These are phyloP conservation scores for Boloria euphrosyne DNA, from an alignment of 2,888 invertebrate species.

Conservation along the genomic window DNA sequence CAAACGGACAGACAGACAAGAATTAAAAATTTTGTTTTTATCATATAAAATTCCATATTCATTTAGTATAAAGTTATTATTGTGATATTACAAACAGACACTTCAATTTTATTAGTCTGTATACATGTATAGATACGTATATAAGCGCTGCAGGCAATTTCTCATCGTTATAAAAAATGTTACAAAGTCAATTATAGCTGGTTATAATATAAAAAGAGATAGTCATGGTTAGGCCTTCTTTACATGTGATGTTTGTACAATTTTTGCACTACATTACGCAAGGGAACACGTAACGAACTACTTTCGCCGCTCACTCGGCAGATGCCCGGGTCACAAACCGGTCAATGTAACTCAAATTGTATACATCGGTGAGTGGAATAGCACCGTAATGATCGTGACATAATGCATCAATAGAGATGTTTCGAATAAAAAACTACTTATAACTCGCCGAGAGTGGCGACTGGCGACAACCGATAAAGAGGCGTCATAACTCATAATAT, in stretches of 20 bases:
- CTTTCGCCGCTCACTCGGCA: slow-evolving; percentile 67
- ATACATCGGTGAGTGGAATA: slow-evolving; percentile 38
- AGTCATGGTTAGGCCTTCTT: slow-evolving; percentile 32
- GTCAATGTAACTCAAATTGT: slow-evolving; percentile 39
- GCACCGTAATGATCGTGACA: slow-evolving; percentile 27
- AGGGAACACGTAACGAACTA: slow-evolving; percentile 50
- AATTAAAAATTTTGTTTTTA: too few species aligned
- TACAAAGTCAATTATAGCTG: slow-evolving; percentile 14
- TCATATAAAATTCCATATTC: too few species aligned
- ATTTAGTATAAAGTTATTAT: not conserved
- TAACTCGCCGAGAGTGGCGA: not conserved
- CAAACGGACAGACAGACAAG: too few species aligned
- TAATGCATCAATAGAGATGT: slow-evolving; percentile 18
- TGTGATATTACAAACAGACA: not conserved
- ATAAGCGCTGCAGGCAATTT: not conserved
- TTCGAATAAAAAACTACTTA: slow-evolving; percentile 2
- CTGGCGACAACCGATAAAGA: slow-evolving; percentile 1
- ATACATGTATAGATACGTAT: not conserved
- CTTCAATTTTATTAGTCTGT: not conserved
- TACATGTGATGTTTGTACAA: slow-evolving; percentile 37
- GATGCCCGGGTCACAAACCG: slow-evolving; percentile 51
- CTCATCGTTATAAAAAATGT: not conserved
- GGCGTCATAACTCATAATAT: slow-evolving; percentile 1
- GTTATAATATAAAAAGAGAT: slow-evolving; percentile 30
- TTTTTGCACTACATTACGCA: slow-evolving; percentile 53